Conservation (phyloP, 2,797 vertebrate genomes). For the Antennarius maculatus region DNA sequence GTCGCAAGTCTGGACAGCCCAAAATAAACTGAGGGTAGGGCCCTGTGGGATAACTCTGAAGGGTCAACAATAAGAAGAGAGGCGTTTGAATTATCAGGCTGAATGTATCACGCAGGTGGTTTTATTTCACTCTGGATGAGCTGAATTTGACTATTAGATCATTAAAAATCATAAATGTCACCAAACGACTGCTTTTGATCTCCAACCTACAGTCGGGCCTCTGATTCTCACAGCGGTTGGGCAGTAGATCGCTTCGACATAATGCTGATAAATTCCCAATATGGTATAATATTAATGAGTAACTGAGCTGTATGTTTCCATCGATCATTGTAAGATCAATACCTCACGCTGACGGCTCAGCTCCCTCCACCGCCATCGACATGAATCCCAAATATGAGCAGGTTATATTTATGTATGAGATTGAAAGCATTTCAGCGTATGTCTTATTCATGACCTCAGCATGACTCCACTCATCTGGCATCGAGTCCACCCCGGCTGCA, state of each 20-base stretch:
- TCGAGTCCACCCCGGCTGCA: slow-evolving; percentile 4
- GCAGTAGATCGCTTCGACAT: background rate
- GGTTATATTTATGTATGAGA: slow-evolving; percentile 22
- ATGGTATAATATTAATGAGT: background rate
- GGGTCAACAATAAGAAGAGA: slow-evolving; percentile 13
- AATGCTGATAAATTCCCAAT: background rate
- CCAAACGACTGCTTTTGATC: background rate
- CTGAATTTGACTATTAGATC: slow-evolving; percentile 21
- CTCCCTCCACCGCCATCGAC: background rate
- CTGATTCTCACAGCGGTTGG: no score
- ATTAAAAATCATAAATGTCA: slow-evolving; percentile 26
- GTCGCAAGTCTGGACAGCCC: slow-evolving; percentile 29
- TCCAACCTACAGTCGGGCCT: no score
- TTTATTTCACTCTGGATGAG: slow-evolving; percentile 2
- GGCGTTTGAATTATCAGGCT: slow-evolving; percentile 13
- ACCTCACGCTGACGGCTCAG: background rate
- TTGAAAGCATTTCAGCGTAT: slow-evolving; percentile 28
- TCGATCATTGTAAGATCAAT: background rate
- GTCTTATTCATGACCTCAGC: slow-evolving; percentile 56
- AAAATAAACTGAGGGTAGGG: slow-evolving; percentile 40
- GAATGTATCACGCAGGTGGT: background rate
- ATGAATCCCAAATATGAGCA: slow-evolving; percentile 6
- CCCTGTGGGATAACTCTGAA: slow-evolving; percentile 27
- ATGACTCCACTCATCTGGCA: slow-evolving; percentile 22
- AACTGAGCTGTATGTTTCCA: background rate